phyloP scores from a whole-genome alignment of 2,797 vertebrate species.

The Yasuhikotakia modesta region DNA sequence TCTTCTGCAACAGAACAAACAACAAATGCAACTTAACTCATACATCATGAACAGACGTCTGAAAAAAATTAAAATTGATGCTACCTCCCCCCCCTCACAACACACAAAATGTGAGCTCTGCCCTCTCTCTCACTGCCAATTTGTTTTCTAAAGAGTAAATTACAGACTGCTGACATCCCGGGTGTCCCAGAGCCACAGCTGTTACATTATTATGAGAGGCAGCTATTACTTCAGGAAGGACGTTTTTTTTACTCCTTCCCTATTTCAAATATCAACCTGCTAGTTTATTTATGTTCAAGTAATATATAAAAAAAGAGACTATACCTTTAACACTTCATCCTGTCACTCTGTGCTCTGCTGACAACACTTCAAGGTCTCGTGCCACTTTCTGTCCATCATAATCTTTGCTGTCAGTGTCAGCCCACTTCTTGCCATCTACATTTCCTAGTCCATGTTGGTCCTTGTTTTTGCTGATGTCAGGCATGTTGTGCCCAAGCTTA shows the following conservation, averaged over 20 bases:
- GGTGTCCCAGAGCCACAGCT: slow-evolving; percentile 67
- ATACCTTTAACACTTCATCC: slow-evolving; percentile 76
- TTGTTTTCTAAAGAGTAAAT: slow-evolving; percentile 67
- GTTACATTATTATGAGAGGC: slow-evolving; percentile 34
- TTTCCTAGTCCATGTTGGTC: slow-evolving; percentile 75
- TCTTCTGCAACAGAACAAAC: slow-evolving; percentile 62
- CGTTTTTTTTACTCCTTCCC: slow-evolving; percentile 34
- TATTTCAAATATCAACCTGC: background rate
- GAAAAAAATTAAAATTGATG: slow-evolving; percentile 24
- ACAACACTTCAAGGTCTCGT: slow-evolving; percentile 74
- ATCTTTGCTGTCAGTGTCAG: slow-evolving; percentile 72
- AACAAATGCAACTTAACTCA: slow-evolving; percentile 32
- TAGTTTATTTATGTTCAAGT: background rate
- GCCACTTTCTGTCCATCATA: slow-evolving; percentile 78
- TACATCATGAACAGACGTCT: slow-evolving; percentile 31
- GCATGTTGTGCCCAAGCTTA: slow-evolving; percentile 76
- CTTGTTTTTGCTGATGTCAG: slow-evolving; percentile 77
- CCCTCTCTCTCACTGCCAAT: slow-evolving; percentile 59
- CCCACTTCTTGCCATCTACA: slow-evolving; percentile 80
- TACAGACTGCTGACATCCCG: slow-evolving; percentile 69
- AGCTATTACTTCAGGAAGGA: slow-evolving; percentile 10
- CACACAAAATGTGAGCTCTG: slow-evolving; percentile 54
- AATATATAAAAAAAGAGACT: background rate
- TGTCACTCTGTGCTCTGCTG: slow-evolving; percentile 82
- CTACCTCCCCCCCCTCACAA: background rate